phyloP scores from a whole-genome alignment of 1,140 invertebrate species.

The Tigriopus japonicus region DNA sequence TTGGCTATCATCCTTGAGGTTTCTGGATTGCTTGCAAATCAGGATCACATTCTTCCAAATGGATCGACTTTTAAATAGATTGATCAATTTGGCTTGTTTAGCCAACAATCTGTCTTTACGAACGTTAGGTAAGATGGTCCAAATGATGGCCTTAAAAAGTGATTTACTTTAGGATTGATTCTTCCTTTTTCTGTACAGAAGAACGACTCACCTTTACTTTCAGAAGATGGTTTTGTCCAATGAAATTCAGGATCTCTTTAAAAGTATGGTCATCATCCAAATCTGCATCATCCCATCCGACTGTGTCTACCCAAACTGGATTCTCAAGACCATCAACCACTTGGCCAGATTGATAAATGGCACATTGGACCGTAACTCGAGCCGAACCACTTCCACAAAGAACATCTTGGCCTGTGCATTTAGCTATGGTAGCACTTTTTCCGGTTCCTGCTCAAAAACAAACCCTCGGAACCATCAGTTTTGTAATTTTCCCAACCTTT shows the following conservation, averaged over 20 bases:
- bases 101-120: background rate
- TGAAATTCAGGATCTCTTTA: constrained; percentile 10
- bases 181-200: too few relatives aligned
- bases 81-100: background rate
- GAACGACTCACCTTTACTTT: constrained; percentile 2
- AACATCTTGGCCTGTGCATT: background rate
- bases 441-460: too few relatives aligned
- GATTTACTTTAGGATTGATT: too few relatives aligned
- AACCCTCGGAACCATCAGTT: too few relatives aligned
- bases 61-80: background rate
- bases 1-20: constrained; percentile 3
- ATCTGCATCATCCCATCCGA: constrained; percentile 11
- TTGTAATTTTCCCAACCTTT: too few relatives aligned
- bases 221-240: constrained; percentile 1
- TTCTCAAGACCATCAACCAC: background rate
- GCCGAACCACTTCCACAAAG: background rate
- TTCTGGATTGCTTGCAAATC: constrained; percentile 2
- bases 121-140: constrained; percentile 4
- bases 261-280: constrained; percentile 3
- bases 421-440: background rate
- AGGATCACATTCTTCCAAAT: constrained; percentile 13
- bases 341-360: background rate
- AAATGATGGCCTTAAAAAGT: too few relatives aligned
- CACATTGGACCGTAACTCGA: background rate
- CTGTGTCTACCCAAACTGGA: constrained; percentile 9